Evolutionary conservation across 2,888 invertebrate species (phyloP), one percentile per base, ranked within the genome.

Genomic region (Julus scanicus): DNA sequence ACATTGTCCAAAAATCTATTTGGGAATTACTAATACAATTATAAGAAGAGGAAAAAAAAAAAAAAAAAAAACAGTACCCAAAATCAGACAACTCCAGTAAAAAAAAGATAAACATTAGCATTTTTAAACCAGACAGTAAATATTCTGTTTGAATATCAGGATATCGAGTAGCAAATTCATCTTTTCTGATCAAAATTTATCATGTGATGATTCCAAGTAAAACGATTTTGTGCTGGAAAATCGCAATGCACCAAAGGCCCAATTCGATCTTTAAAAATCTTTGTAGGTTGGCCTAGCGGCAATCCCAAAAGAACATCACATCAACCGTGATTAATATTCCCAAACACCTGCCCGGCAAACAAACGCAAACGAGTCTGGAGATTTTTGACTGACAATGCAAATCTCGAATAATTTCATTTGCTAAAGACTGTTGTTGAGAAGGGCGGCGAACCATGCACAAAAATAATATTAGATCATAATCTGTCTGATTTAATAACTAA

Each of bases 271-370:
- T 29, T 29, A 2, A 11, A 44, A 71, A 71, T 71, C 71, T 71
- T 71, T 71, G 5, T 71, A 20, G 29, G 71, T 71, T 71, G 29
- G 29, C 29, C 20, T 71, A 29, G 11, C n/a, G 29, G 71, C 71
- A 71, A 71, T 71, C 71, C 71, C 71, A 71, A 11, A 20, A 71
- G 71, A 71, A 29, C 8, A 71, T 11, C 71, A 29, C 71, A 71
- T 71, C 71, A 71, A 71, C 71, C 71, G 71, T 71, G 71, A 71
- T 71, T 20, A 71, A 71, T 71, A 71, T 71, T 71, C 71, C 71
- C 71, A 71, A 71, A 71, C 71, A 71, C 71, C 71, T 71, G n/a
- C 29, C 29, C 71, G 29, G 71, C 20, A 71, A 11, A 71, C 63
- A 13, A 8, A 44, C 44, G 49, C 53, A 53, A 15, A 53, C 13